Evolutionary conservation across 1,140 invertebrate species (phyloP).

Genomic region (Olivierus martensii): DNA sequence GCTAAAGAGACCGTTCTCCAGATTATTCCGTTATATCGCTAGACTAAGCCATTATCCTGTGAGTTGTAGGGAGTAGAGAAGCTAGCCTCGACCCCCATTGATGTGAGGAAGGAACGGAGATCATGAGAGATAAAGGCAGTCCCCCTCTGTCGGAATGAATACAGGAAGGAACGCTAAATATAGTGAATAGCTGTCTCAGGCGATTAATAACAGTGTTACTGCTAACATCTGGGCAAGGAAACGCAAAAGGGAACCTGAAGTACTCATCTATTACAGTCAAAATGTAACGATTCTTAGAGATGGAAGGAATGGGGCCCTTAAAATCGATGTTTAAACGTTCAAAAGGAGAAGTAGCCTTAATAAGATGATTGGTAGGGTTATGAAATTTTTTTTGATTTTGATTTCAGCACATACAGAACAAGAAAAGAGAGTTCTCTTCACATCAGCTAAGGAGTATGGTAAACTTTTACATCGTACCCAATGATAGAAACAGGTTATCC

Average conservation of each 20-base stretch:
- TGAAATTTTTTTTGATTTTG: conserved; percentile 18
- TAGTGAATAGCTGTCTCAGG: background rate
- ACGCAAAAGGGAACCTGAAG: conserved; percentile 25
- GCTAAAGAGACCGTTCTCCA: no score
- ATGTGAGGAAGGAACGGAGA: no score
- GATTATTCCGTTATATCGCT: no score
- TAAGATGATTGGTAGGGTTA: conserved; percentile 8
- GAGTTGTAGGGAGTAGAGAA: no score
- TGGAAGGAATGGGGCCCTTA: conserved; percentile 23
- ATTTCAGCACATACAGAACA: conserved; percentile 12
- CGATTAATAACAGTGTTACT: background rate
- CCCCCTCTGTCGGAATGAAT: background rate
- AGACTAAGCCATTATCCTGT: no score
- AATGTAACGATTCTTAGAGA: conserved; percentile 20
- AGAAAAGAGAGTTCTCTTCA: background rate
- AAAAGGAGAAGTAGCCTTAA: conserved; percentile 22
- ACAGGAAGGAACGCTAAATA: background rate
- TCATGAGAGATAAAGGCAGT: no score
- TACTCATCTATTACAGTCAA: conserved; percentile 25
- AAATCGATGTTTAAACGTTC: conserved; percentile 23
- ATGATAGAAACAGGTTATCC: conserved; percentile 18
- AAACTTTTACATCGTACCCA: conserved; percentile 18
- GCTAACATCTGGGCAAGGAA: background rate
- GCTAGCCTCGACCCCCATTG: no score
- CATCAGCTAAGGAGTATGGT: conserved; percentile 17